These are phyloP conservation scores for Eufriesea mexicana DNA, from an alignment of 1,140 invertebrate genomes.

Conservation along the genomic window DNA sequence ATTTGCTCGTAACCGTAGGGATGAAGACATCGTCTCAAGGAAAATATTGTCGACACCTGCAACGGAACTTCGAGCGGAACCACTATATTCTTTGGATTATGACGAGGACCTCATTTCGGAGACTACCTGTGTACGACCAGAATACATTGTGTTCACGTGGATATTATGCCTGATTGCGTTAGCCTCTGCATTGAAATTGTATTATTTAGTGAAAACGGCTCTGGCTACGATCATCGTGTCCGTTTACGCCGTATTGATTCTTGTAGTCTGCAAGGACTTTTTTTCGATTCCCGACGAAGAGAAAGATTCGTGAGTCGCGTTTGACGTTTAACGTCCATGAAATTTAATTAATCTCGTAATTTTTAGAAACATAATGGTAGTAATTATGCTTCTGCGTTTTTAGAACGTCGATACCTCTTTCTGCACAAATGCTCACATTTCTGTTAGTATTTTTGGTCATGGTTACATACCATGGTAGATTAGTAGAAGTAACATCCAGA, in stretches of 20 bases:
- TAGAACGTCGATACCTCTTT: conserved; percentile 85
- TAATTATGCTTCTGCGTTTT: not conserved
- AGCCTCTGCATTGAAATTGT: conserved; percentile 95
- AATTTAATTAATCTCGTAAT: not conserved
- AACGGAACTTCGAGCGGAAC: not conserved
- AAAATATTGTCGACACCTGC: conserved; percentile 65
- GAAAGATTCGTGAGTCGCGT: conserved; percentile 54
- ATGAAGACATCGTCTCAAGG: conserved; percentile 45
- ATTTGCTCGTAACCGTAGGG: conserved; percentile 47
- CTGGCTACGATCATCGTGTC: conserved; percentile 90
- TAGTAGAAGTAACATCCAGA: conserved; percentile 94
- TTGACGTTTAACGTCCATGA: too few species aligned
- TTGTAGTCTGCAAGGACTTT: conserved; percentile 82
- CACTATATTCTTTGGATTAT: not conserved
- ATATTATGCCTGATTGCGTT: conserved; percentile 94
- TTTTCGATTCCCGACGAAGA: conserved; percentile 67
- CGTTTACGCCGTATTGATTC: conserved; percentile 87
- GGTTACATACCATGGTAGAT: conserved; percentile 94
- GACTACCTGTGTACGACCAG: conserved; percentile 85
- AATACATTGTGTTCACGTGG: conserved; percentile 97
- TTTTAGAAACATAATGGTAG: not conserved
- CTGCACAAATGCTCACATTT: conserved; percentile 90
- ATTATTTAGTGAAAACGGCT: conserved; percentile 94
- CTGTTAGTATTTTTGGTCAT: conserved; percentile 92
- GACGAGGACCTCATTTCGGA: conserved; percentile 16